A percentile compares a stretch with the other conserved stretches of the same genome.
Conservation (phyloP, 2,797 vertebrate species). For the Monodelphis domestica region DNA sequence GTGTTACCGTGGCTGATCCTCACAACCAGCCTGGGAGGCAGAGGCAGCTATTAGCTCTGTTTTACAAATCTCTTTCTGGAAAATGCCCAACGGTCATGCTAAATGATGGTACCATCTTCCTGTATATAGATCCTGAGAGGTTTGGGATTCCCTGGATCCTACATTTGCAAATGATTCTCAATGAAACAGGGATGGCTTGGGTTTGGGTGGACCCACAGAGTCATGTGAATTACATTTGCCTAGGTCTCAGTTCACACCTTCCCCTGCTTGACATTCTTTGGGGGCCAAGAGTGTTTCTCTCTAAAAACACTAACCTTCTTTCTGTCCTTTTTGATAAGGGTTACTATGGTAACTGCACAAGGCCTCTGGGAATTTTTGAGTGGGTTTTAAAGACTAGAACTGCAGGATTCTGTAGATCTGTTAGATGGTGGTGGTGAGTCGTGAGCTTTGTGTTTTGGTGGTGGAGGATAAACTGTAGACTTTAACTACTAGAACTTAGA, state of each 20-base stretch:
- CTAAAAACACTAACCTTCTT: background rate
- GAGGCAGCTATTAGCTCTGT: background rate
- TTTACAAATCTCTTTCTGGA: constrained; percentile 65
- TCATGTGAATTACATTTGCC: background rate
- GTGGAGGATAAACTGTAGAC: background rate
- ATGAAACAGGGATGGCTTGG: background rate
- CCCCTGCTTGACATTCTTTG: constrained; percentile 18
- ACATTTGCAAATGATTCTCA: constrained; percentile 14
- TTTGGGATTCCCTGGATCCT: constrained; percentile 14
- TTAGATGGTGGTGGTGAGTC: background rate
- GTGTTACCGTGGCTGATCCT: background rate
- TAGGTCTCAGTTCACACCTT: constrained; percentile 5
- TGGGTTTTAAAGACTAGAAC: constrained; percentile 22
- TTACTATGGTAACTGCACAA: constrained; percentile 49
- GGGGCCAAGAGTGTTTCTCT: background rate
- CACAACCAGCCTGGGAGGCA: background rate
- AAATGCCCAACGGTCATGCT: background rate
- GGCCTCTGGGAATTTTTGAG: constrained; percentile 8
- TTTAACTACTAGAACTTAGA: background rate
- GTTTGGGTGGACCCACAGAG: background rate
- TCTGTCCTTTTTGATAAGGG: background rate
- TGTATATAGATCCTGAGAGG: background rate
- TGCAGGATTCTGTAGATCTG: background rate
- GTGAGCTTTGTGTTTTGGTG: background rate
- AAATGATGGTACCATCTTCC: background rate